Conservation (phyloP, 2,113 vertebrate species). For the Apeltes quadracus region DNA sequence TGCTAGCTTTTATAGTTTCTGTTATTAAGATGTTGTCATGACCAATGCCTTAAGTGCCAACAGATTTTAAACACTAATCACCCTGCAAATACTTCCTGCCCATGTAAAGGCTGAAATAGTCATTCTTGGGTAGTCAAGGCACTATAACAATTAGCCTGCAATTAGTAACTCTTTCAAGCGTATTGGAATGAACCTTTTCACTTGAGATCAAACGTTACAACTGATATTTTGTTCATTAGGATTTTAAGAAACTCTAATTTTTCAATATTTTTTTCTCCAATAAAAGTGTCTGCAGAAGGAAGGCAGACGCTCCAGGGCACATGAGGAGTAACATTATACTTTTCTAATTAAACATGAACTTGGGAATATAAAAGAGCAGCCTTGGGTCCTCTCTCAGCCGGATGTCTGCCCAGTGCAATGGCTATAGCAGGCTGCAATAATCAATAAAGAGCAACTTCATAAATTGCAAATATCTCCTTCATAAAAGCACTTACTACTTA, state of each 20-base stretch:
- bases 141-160: conserved; percentile 17
- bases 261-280: conserved; percentile 14
- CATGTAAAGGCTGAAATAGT: conserved; percentile 35
- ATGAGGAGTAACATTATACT: conserved; percentile 46
- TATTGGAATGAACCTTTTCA: conserved; percentile 19
- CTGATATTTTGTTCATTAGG: background rate
- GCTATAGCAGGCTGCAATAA: conserved; percentile 24
- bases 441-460: conserved; percentile 49
- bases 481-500: conserved; percentile 31
- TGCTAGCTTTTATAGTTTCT: conserved; percentile 45
- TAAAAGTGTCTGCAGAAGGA: conserved; percentile 35
- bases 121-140: conserved; percentile 25
- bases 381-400: conserved; percentile 10
- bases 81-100: conserved; percentile 38
- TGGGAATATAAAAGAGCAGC: conserved; percentile 19
- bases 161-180: conserved; percentile 37
- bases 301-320: conserved; percentile 15
- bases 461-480: conserved; percentile 22
- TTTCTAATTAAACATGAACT: conserved; percentile 55
- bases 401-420: conserved; percentile 19
- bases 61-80: conserved; percentile 28
- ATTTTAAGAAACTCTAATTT: conserved; percentile 8
- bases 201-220: background rate
- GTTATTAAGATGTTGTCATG: conserved; percentile 52
- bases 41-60: conserved; percentile 41